Base-by-base conservation (phyloP, 1,140 invertebrate genomes). In the Atta cephalotes region DNA sequence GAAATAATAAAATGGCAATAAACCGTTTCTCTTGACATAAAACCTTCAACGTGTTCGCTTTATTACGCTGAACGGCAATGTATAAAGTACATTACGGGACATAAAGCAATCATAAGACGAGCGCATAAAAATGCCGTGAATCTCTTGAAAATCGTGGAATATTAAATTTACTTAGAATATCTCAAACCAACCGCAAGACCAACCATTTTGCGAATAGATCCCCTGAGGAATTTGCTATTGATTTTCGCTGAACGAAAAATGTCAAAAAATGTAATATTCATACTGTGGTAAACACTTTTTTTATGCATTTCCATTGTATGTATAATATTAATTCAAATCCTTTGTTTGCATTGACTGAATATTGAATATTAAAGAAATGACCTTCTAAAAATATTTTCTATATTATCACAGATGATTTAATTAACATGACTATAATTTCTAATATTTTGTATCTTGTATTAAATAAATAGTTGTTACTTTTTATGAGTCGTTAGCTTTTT, bases 51-150 rank as follows among this genome's bases (percentile, higher is more conserved):
- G 31, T 14, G 31, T 70, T 39, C 78, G 78, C 31, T 53, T 81
- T 51, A 70, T 81, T 58, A 81, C 49, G 31, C 31, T 14, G 49
- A 58, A 31, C 16, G 21, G 39, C 14, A 56, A 68, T 21, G 65
- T 53, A 68, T 31, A 31, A 66, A 62, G 28, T 80, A 28, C 49
- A 56, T 70, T 70, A 81, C 28, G 78, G 65, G 21, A n/a, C 63
- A 28, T 81, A 81, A 81, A 81, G 31, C 65, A 39, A 70, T 81
- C 78, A 81, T 31, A 39, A 56, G 31, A n/a, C 31, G 63, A 56
- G 5, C 31, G 49, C 14, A 39, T 70, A 81, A 81, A 81, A 70
- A 58, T 56, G 78, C 3, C n/a, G 31, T n/a, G 31, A n/a, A 31
- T 79, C 60, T 66, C 18, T 28, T 68, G 7, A 14, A 79, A 66